Conservation (phyloP, 2,888 invertebrate species). For the Apeira syringaria region DNA sequence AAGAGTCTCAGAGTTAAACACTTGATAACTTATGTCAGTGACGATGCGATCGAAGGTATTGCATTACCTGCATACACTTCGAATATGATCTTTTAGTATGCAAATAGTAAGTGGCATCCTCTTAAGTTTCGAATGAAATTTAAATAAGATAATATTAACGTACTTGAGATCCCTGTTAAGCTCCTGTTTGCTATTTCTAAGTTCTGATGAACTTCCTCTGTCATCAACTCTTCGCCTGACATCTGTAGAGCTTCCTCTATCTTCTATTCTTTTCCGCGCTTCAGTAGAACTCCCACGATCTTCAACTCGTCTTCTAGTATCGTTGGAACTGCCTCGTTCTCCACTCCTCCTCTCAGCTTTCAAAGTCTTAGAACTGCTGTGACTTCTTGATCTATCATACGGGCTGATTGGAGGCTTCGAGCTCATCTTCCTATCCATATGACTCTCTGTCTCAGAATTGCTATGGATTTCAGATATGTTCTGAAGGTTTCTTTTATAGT, state of each 20-base stretch:
- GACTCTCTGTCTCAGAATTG: constrained; percentile 71
- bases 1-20: too few relatives aligned
- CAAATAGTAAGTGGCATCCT: too few relatives aligned
- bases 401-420: constrained; percentile 74
- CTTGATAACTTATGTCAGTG: too few relatives aligned
- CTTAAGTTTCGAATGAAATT: too few relatives aligned
- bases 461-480: constrained; percentile 82
- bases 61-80: too few relatives aligned
- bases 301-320: constrained; percentile 20
- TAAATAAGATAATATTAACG: constrained; percentile 33
- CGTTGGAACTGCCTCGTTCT: constrained; percentile 36
- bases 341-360: constrained; percentile 38
- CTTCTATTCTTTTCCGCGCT: constrained; percentile 10
- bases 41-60: too few relatives aligned
- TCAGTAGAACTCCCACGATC: constrained; percentile 21
- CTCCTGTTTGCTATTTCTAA: constrained; percentile 70
- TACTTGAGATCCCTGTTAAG: constrained; percentile 68
- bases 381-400: constrained; percentile 71
- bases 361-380: constrained; percentile 74
- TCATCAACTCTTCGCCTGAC: constrained; percentile 30
- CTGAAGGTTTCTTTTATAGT: constrained; percentile 77
- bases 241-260: constrained; percentile 38
- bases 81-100: too few relatives aligned
- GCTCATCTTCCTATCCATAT: constrained; percentile 52
- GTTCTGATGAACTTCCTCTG: constrained; percentile 49